Percentiles rank a stretch among this genome's conserved stretches.
phyloP scores from a whole-genome alignment of 2,797 vertebrate species.

The Spinibarbus caldwelli region DNA sequence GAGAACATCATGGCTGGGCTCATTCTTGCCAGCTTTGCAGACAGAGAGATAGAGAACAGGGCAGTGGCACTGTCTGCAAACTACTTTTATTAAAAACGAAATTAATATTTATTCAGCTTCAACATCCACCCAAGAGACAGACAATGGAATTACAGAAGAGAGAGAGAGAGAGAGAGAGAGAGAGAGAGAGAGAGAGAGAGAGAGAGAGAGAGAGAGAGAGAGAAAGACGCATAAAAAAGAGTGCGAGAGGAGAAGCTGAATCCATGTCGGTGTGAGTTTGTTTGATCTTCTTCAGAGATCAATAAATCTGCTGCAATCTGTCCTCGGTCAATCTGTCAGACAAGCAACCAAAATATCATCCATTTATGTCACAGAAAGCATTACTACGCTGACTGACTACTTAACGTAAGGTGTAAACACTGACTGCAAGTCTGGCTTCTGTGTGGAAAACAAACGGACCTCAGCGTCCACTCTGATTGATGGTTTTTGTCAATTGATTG shows the following conservation, averaged over 20 bases:
- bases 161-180: constrained; percentile 25
- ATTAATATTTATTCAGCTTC: constrained; percentile 68
- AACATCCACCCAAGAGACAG: constrained; percentile 64
- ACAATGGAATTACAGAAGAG: constrained; percentile 59
- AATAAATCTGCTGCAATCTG: constrained; percentile 45
- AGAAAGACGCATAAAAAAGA: not conserved
- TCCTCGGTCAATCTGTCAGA: constrained; percentile 31
- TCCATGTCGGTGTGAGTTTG: constrained; percentile 8
- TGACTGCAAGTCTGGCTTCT: not conserved
- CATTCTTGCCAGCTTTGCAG: constrained; percentile 18
- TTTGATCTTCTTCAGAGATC: constrained; percentile 43
- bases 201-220: too few relatives aligned
- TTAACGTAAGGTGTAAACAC: not conserved
- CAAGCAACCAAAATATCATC: not conserved
- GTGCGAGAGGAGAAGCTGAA: not conserved
- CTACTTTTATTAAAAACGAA: constrained; percentile 65
- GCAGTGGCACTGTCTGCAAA: constrained; percentile 54
- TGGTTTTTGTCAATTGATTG: not conserved
- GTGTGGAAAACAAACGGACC: constrained; percentile 1
- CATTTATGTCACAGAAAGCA: not conserved
- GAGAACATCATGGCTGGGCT: constrained; percentile 33
- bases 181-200: not conserved
- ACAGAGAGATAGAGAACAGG: constrained; percentile 38
- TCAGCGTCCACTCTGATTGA: not conserved
- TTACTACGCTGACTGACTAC: not conserved